These are phyloP conservation scores for Xiphophorus hellerii DNA, from an alignment of 2,113 vertebrate species.

Conservation along the genomic window DNA sequence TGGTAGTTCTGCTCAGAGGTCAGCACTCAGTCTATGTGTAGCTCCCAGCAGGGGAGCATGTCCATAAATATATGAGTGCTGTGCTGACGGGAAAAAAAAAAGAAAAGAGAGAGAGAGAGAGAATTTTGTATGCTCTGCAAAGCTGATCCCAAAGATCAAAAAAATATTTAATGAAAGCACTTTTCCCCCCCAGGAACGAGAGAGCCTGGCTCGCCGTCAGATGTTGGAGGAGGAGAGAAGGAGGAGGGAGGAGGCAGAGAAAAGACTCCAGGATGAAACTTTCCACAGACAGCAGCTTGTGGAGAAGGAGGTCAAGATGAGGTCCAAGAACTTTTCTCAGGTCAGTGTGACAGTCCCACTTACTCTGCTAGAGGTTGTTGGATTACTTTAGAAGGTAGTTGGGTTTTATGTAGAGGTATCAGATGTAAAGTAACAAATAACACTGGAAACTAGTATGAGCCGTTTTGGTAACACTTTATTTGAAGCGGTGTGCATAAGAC, in stretches of 20 bases:
- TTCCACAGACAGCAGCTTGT: constrained; percentile 89
- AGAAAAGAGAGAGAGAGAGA: no score
- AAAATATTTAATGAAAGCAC: constrained; percentile 31
- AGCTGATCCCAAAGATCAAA: constrained; percentile 25
- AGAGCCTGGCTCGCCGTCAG: constrained; percentile 87
- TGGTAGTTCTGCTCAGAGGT: background rate
- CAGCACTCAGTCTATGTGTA: constrained; percentile 2
- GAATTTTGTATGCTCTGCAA: background rate
- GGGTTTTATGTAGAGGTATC: no score
- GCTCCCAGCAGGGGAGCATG: constrained; percentile 8
- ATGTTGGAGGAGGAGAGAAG: constrained; percentile 92
- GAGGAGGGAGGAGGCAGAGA: constrained; percentile 89
- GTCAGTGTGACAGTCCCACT: constrained; percentile 63
- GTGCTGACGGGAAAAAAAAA: background rate
- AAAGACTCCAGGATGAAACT: constrained; percentile 89
- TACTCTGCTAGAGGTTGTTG: no score
- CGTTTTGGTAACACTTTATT: no score
- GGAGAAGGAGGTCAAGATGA: constrained; percentile 95
- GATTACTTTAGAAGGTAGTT: no score
- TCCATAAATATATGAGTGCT: constrained; percentile 42
- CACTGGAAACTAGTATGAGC: no score
- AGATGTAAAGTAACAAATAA: no score
- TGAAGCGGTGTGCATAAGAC: no score
- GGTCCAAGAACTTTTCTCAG: constrained; percentile 95
- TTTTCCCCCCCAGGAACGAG: constrained; percentile 84